Conservation (phyloP, 2,888 invertebrate genomes). For the Endomychus coccineus region DNA sequence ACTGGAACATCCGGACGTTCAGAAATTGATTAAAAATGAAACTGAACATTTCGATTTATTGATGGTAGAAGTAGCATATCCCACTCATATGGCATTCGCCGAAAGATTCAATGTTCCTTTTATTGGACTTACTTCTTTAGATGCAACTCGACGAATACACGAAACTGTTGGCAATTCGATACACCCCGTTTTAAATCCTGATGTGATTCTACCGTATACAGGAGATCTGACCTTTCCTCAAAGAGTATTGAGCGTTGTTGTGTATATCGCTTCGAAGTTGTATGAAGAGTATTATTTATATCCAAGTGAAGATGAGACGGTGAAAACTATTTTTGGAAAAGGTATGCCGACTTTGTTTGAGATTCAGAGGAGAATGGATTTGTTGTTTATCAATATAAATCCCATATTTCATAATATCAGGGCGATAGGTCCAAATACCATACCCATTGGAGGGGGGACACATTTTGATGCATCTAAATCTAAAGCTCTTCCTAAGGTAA, state of each 20-base stretch:
- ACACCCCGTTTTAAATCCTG: constrained; percentile 49
- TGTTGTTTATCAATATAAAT: constrained; percentile 30
- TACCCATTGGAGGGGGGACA: constrained; percentile 28
- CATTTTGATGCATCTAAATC: constrained; percentile 22
- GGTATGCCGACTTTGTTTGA: constrained; percentile 25
- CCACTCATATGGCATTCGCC: constrained; percentile 47
- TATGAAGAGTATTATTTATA: not conserved
- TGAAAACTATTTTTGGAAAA: constrained; percentile 27
- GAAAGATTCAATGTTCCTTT: constrained; percentile 50
- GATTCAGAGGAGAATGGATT: constrained; percentile 26
- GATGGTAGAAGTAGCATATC: constrained; percentile 50
- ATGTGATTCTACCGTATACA: constrained; percentile 44
- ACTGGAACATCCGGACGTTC: constrained; percentile 9
- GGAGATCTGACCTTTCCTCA: constrained; percentile 41
- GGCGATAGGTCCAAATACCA: constrained; percentile 28
- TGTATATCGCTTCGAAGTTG: no score
- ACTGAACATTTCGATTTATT: constrained; percentile 51
- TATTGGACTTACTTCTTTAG: constrained; percentile 48
- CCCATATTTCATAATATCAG: constrained; percentile 26
- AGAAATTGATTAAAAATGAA: constrained; percentile 5
- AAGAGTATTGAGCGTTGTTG: no score
- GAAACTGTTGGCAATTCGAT: constrained; percentile 49
- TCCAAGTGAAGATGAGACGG: constrained; percentile 14
- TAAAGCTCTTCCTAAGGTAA: constrained; percentile 29
- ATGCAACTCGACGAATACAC: constrained; percentile 46